These are phyloP conservation scores for Raja brachyura DNA, from an alignment of 2,113 vertebrate genomes.

Conservation along the genomic window DNA sequence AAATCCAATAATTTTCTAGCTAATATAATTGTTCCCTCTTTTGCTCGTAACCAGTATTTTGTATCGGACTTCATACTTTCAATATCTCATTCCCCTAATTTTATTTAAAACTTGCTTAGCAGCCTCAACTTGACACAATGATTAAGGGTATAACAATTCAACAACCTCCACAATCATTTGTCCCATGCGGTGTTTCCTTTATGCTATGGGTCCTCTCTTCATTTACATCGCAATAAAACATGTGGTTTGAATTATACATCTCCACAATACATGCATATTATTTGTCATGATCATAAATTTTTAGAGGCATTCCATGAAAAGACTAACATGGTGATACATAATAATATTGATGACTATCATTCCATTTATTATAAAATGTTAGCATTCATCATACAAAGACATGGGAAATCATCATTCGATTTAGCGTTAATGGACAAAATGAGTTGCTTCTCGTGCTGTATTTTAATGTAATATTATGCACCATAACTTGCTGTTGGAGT, in stretches of 20 bases:
- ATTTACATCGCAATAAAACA: background rate
- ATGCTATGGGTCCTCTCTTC: background rate
- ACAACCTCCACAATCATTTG: background rate
- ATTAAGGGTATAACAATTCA: background rate
- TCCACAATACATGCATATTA: constrained; percentile 25
- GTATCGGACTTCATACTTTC: background rate
- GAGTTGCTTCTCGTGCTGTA: background rate
- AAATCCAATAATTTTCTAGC: background rate
- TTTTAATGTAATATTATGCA: background rate
- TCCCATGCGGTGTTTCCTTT: background rate
- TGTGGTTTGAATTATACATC: background rate
- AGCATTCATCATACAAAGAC: background rate
- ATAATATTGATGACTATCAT: background rate
- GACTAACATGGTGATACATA: background rate
- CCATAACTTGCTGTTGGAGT: background rate
- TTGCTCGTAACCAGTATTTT: background rate
- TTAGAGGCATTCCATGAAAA: background rate
- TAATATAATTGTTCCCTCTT: background rate
- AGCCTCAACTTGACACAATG: background rate
- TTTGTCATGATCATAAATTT: constrained; percentile 1
- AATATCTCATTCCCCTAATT: background rate
- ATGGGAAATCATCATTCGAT: background rate
- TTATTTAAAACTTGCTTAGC: background rate
- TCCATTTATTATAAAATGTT: background rate
- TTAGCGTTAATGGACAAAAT: background rate